phyloP scores from a whole-genome alignment of 2,888 invertebrate species.

The Proisotoma minuta region DNA sequence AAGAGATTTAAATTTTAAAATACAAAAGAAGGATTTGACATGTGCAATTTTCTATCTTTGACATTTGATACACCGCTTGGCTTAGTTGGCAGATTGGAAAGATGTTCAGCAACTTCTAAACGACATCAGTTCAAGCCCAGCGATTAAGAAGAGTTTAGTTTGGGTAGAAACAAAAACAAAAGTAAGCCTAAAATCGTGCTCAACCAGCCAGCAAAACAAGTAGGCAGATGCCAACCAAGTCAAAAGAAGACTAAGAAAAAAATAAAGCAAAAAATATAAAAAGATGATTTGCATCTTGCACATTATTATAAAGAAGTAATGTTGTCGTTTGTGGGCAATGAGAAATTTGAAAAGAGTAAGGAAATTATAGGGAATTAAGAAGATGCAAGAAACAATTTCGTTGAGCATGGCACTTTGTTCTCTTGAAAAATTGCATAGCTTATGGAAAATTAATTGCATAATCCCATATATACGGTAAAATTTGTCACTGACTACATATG shows the following conservation, averaged over 20 bases:
- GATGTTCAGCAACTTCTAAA: no score
- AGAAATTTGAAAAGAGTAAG: neutral
- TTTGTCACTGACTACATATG: no score
- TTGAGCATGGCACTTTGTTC: neutral
- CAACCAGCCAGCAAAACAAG: no score
- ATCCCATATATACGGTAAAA: no score
- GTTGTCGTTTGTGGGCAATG: neutral
- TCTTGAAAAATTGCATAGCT: no score
- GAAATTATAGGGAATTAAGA: neutral
- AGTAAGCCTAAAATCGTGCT: no score
- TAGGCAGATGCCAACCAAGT: neutral
- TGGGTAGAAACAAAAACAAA: neutral
- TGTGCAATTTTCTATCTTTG: neutral
- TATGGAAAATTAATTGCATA: no score
- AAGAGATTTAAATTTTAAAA: neutral
- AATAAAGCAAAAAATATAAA: neutral
- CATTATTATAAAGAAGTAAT: no score
- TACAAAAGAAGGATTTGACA: neutral
- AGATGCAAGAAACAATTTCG: neutral
- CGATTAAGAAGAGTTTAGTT: neutral
- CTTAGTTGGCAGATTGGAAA: no score
- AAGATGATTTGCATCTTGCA: neutral
- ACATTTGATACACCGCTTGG: neutral
- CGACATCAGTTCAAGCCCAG: no score
- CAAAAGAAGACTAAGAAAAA: neutral